These are phyloP conservation scores for Eutolmus rufibarbis DNA, from an alignment of 2,888 invertebrate species.

Conservation along the genomic window DNA sequence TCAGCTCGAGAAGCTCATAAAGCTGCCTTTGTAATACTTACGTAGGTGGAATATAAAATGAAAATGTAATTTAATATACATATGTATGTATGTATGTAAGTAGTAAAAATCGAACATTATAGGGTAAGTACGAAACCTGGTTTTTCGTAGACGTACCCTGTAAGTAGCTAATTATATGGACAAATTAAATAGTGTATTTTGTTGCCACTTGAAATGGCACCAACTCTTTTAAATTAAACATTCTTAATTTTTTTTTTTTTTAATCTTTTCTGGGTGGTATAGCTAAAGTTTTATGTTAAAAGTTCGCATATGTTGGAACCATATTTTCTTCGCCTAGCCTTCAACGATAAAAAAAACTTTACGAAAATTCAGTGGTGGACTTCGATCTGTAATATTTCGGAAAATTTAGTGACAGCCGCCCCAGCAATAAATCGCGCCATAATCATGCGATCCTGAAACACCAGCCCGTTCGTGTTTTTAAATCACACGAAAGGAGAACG, in stretches of 20 bases:
- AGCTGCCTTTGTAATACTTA: not conserved
- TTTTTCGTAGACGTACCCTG: no score
- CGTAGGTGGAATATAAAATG: not conserved
- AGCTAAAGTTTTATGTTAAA: not conserved
- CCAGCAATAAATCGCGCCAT: not conserved
- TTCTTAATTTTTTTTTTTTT: not conserved
- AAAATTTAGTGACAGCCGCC: not conserved
- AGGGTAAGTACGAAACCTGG: not conserved
- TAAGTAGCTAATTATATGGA: no score
- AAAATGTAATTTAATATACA: no score
- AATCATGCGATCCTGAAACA: conserved; percentile 14
- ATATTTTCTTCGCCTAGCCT: not conserved
- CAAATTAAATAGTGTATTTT: no score
- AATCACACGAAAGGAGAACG: conserved; percentile 11
- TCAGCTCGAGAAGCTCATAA: not conserved
- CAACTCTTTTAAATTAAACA: not conserved
- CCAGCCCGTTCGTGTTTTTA: not conserved
- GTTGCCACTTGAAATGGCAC: no score
- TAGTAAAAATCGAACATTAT: not conserved
- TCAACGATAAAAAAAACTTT: not conserved
- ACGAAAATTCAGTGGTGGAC: not conserved
- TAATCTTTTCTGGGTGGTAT: not conserved
- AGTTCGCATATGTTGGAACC: not conserved
- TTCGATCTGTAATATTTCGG: not conserved
- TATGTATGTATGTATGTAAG: no score